phyloP scores from a whole-genome alignment of 2,797 vertebrate species.

The Microctenopoma steveboyesi region DNA sequence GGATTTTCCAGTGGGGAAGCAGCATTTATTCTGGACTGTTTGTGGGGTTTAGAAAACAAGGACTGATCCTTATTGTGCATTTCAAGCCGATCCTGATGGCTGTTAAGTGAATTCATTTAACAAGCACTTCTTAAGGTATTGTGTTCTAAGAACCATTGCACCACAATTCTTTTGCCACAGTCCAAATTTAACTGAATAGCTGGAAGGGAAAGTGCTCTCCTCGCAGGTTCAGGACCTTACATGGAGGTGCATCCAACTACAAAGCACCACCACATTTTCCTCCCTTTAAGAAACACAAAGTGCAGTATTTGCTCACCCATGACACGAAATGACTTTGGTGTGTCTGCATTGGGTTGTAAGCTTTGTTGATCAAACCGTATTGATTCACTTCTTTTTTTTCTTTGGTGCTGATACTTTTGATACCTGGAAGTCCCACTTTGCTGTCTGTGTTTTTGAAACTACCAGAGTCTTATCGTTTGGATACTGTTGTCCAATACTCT shows the following conservation, averaged over 20 bases:
- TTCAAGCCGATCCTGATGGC: slow-evolving; percentile 47
- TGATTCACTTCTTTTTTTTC: slow-evolving; percentile 37
- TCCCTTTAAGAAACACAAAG: slow-evolving; percentile 32
- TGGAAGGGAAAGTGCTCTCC: slow-evolving; percentile 50
- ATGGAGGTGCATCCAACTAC: slow-evolving; percentile 35
- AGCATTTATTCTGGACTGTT: slow-evolving; percentile 50
- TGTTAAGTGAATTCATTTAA: slow-evolving; percentile 65
- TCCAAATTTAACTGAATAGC: slow-evolving; percentile 65
- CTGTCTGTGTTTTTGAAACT: slow-evolving; percentile 16
- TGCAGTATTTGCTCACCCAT: slow-evolving; percentile 40
- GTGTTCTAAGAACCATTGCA: slow-evolving; percentile 59
- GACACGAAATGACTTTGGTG: slow-evolving; percentile 20
- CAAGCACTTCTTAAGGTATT: slow-evolving; percentile 43
- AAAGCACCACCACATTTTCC: slow-evolving; percentile 30
- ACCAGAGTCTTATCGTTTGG: slow-evolving; percentile 5
- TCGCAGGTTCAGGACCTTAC: slow-evolving; percentile 50
- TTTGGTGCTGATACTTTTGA: slow-evolving; percentile 29
- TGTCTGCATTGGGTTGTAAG: slow-evolving; percentile 38
- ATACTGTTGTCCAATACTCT: slow-evolving; percentile 44
- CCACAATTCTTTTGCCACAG: slow-evolving; percentile 43
- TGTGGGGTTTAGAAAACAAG: slow-evolving; percentile 52
- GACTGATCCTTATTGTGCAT: slow-evolving; percentile 53
- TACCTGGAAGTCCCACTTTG: slow-evolving; percentile 14
- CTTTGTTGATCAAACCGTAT: slow-evolving; percentile 47
- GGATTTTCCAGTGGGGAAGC: slow-evolving; percentile 46